phyloP scores from a whole-genome alignment of 2,888 invertebrate species.

The Phymatocera aterrima region DNA sequence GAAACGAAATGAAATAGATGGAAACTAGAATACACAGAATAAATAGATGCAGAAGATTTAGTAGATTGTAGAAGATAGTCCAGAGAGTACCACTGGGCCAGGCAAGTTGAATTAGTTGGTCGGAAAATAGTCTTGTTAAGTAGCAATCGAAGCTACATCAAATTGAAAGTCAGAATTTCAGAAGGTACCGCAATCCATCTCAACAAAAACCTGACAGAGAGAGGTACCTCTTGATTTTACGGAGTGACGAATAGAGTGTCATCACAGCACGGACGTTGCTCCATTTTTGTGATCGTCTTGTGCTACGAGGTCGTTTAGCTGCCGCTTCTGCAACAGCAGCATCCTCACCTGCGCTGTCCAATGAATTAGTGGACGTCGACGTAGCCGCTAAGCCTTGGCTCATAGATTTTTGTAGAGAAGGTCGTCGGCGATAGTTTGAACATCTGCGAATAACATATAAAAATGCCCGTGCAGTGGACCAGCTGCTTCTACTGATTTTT shows the following conservation, averaged over 20 bases:
- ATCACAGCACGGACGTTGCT: constrained; percentile 91
- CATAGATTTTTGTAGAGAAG: constrained; percentile 61
- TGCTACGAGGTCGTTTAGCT: constrained; percentile 66
- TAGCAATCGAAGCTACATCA: constrained; percentile 36
- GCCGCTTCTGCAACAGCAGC: constrained; percentile 61
- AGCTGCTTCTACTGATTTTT: too few relatives aligned
- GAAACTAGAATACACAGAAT: background rate
- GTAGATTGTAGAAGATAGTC: constrained; percentile 46
- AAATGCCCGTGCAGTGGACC: constrained; percentile 49
- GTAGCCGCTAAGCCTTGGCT: constrained; percentile 67
- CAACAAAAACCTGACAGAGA: constrained; percentile 50
- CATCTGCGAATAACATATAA: constrained; percentile 70
- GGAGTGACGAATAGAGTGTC: constrained; percentile 92
- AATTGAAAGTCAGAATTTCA: constrained; percentile 53
- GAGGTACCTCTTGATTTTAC: constrained; percentile 91
- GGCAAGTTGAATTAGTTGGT: constrained; percentile 30
- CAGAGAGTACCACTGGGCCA: constrained; percentile 48
- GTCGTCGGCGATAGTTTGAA: constrained; percentile 57
- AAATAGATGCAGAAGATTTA: constrained; percentile 20
- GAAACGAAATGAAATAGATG: background rate
- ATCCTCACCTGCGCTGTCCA: constrained; percentile 73
- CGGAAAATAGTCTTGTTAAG: constrained; percentile 44
- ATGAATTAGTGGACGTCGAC: constrained; percentile 66
- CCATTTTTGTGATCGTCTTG: constrained; percentile 83
- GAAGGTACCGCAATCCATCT: constrained; percentile 55